These are phyloP conservation scores for Osmerus eperlanus DNA, from an alignment of 2,113 vertebrate species.

Conservation along the genomic window DNA sequence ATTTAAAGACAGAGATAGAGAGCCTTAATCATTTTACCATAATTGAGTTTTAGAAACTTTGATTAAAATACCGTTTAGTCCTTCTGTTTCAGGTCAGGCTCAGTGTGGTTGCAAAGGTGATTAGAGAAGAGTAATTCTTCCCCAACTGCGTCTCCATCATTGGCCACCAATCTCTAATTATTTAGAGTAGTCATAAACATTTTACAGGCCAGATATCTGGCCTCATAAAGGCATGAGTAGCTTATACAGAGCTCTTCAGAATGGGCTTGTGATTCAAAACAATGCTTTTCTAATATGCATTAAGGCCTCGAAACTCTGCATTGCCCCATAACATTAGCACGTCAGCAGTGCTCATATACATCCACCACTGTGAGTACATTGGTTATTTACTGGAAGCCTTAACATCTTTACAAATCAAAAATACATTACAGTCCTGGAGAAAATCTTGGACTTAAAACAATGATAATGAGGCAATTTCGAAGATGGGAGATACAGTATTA, in stretches of 20 bases:
- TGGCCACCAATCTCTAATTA: conserved; percentile 29
- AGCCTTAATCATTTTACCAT: conserved; percentile 26
- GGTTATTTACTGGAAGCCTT: neutral
- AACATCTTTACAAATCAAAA: conserved; percentile 10
- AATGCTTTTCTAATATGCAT: conserved; percentile 28
- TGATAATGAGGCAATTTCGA: too few relatives aligned
- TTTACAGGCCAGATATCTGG: conserved; percentile 37
- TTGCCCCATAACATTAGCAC: conserved; percentile 33
- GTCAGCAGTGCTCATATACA: neutral
- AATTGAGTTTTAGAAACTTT: conserved; percentile 54
- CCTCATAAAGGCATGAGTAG: conserved; percentile 34
- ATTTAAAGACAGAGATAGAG: conserved; percentile 39
- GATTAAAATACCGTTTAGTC: conserved; percentile 49
- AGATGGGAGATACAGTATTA: too few relatives aligned
- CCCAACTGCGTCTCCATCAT: neutral
- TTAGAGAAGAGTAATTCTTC: neutral
- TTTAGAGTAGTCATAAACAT: conserved; percentile 35
- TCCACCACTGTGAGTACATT: neutral
- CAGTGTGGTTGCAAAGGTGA: conserved; percentile 34
- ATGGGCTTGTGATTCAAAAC: conserved; percentile 25
- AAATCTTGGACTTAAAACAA: neutral
- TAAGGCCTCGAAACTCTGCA: conserved; percentile 42
- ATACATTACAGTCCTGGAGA: conserved; percentile 11
- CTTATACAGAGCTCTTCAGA: conserved; percentile 22
- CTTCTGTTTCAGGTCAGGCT: conserved; percentile 45